Percentiles rank a stretch among this genome's conserved stretches.
phyloP scores from a whole-genome alignment of 2,797 vertebrate species.

The Chrosomus eos region DNA sequence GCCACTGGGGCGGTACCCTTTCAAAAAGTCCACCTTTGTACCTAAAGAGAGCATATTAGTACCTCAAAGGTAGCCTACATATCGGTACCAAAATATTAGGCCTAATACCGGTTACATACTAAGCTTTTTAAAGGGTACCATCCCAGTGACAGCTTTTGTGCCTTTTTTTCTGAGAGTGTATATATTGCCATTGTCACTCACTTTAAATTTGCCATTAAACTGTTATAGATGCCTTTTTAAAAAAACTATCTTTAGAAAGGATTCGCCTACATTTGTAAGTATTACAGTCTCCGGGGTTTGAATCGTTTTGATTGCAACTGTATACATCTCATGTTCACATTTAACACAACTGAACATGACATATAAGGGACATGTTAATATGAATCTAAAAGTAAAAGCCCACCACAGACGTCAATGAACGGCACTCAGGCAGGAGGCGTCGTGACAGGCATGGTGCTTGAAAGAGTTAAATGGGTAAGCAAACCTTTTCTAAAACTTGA shows the following conservation, averaged over 20 bases:
- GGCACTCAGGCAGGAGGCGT: neutral
- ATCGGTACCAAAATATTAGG: too few species aligned
- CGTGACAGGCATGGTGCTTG: neutral
- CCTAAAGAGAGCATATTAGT: too few species aligned
- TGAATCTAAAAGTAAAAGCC: neutral
- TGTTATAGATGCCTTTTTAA: neutral
- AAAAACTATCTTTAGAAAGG: neutral
- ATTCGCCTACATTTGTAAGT: neutral
- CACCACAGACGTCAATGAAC: neutral
- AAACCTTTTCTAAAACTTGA: neutral
- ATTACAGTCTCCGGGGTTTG: neutral
- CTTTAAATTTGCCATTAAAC: neutral
- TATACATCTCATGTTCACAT: too few species aligned
- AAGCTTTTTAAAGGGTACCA: too few species aligned
- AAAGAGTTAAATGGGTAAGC: conserved; percentile 10
- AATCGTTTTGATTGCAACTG: neutral
- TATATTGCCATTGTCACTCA: neutral
- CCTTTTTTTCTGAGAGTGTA: too few species aligned
- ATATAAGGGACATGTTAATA: neutral
- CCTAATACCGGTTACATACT: too few species aligned
- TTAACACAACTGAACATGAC: too few species aligned
- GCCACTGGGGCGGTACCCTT: too few species aligned
- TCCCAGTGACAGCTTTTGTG: too few species aligned
- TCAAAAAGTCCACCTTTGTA: too few species aligned
- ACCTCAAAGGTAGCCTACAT: too few species aligned